Percentiles rank a stretch among this genome's conserved stretches.
These are phyloP conservation scores for Parnassius glacialis DNA, from an alignment of 2,888 invertebrate species.

Conservation along the genomic window DNA sequence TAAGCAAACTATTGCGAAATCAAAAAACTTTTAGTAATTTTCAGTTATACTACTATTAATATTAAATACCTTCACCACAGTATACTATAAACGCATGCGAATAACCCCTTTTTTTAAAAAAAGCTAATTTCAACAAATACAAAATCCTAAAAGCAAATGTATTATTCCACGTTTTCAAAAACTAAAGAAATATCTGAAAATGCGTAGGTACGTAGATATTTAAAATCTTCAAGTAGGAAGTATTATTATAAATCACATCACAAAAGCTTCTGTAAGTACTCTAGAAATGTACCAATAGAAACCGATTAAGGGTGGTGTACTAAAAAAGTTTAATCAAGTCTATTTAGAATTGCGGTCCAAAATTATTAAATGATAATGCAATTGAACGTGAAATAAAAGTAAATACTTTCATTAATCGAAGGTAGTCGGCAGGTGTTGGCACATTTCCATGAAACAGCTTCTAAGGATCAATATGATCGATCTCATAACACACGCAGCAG, in stretches of 20 bases:
- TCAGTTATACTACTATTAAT: slow-evolving; percentile 48
- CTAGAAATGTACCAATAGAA: slow-evolving; percentile 68
- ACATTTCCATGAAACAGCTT: slow-evolving; percentile 70
- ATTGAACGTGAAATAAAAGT: too few relatives aligned
- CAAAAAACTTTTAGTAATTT: slow-evolving; percentile 43
- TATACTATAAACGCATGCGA: slow-evolving; percentile 65
- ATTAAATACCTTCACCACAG: slow-evolving; percentile 73
- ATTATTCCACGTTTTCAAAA: slow-evolving; percentile 39
- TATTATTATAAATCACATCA: slow-evolving; percentile 75
- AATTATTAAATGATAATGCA: too few relatives aligned
- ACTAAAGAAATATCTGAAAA: slow-evolving; percentile 43
- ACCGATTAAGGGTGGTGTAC: neutral
- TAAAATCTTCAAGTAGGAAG: slow-evolving; percentile 51
- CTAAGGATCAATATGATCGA: slow-evolving; percentile 70
- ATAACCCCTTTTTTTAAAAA: slow-evolving; percentile 44
- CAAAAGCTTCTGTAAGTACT: slow-evolving; percentile 69
- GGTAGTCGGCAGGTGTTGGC: slow-evolving; percentile 45
- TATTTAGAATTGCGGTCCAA: neutral
- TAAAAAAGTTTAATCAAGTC: neutral
- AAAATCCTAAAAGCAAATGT: slow-evolving; percentile 50
- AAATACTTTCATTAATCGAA: neutral
- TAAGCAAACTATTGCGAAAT: slow-evolving; percentile 69
- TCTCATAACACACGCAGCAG: slow-evolving; percentile 78
- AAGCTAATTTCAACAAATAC: slow-evolving; percentile 41
- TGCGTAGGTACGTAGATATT: slow-evolving; percentile 44